Evolutionary conservation across 2,113 vertebrate species (phyloP), one percentile per base, ranked within the genome.

Genomic region (Vidua chalybeata): DNA sequence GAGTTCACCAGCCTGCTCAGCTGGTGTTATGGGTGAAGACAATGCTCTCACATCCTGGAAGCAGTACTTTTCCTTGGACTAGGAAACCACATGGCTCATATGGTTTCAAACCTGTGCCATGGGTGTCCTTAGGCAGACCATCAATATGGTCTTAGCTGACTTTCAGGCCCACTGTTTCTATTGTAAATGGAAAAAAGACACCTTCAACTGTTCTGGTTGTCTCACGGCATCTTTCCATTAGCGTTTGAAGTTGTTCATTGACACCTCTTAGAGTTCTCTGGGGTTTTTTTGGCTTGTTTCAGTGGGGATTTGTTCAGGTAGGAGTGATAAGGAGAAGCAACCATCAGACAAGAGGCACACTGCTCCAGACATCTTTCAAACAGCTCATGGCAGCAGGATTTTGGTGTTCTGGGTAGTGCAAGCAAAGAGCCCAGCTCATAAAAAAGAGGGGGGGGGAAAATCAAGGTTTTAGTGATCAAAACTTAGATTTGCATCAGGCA

Each of bases 1-100:
- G 93, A 97, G 84, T 97, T 97, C 93, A 96, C 45, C 93, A 88
- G 84, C 74, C 83, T 94, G 84, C 90, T 97, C 68, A 72, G 52
- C 85, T 95, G 76, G 37, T 77, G 77, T 94, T 92, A 11, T 22
- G 58, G 23, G 51, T 45, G 43, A 93, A 95, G 75, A 87, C 77
- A 83, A 67, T 95, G 91, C 83, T 89, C 49, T 76, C 37, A 46
- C 5, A 1, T 74, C 83, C 74, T 93, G 52, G 17, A 74, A 75
- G 43, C 10, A 17, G 27, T 9, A 13, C 13, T 78, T 68, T 46
- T 68, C 66, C 79, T 76, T 78, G 45, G 20, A 10, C 81, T 87
- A 37, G 49, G 45, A 82, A 84, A 24, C n/a, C 13, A 2, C 8
- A 6, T 10, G 55, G 39, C 43, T 67, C 59, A 11, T 8, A 13